These are phyloP conservation scores for Diplolepis rosae DNA, from an alignment of 2,888 invertebrate genomes.

Conservation along the genomic window DNA sequence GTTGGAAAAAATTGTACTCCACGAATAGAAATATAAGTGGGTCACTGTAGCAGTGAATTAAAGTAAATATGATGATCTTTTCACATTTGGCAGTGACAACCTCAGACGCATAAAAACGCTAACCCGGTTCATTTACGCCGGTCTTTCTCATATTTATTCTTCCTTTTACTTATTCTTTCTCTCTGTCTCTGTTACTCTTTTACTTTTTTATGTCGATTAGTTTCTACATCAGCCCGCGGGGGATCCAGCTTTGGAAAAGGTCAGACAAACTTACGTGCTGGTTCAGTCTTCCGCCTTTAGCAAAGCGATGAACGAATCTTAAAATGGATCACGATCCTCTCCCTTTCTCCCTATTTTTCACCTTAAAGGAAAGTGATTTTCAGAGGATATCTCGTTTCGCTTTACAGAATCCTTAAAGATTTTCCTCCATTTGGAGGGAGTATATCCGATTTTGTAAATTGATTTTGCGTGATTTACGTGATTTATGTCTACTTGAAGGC, in stretches of 20 bases:
- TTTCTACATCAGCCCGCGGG: slow-evolving; percentile 7
- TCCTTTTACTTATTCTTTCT: background rate
- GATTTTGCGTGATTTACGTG: background rate
- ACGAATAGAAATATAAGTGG: slow-evolving; percentile 58
- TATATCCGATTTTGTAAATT: background rate
- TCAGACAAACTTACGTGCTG: slow-evolving; percentile 14
- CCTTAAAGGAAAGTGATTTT: slow-evolving; percentile 17
- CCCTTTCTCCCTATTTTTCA: slow-evolving; percentile 13
- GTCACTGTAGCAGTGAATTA: slow-evolving; percentile 64
- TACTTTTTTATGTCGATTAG: slow-evolving; percentile 1
- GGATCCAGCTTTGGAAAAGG: slow-evolving; percentile 15
- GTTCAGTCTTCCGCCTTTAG: slow-evolving; percentile 20
- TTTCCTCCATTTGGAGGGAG: background rate
- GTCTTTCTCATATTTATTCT: slow-evolving; percentile 27
- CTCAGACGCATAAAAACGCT: slow-evolving; percentile 64
- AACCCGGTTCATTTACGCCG: slow-evolving; percentile 32
- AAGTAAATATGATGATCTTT: slow-evolving; percentile 53
- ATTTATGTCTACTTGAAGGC: background rate
- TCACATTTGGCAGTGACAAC: slow-evolving; percentile 61
- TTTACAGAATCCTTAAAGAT: background rate
- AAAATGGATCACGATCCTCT: slow-evolving; percentile 6
- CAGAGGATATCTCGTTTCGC: slow-evolving; percentile 1
- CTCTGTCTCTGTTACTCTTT: background rate
- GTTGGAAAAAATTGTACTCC: background rate
- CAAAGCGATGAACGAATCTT: background rate